phyloP scores from a whole-genome alignment of 2,797 vertebrate genomes.

The Astyanax mexicanus region DNA sequence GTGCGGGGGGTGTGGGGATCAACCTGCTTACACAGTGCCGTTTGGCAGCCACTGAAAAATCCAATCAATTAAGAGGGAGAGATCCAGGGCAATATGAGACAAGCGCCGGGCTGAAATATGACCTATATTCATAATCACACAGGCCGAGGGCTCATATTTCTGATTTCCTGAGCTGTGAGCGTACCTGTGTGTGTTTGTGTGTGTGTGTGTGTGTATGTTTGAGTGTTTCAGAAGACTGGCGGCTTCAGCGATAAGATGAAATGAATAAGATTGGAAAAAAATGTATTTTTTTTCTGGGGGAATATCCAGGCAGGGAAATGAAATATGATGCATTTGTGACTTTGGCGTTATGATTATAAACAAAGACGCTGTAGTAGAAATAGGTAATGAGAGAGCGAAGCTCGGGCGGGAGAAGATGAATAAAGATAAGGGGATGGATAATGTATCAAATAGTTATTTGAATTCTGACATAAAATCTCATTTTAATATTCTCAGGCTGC shows the following conservation, averaged over 20 bases:
- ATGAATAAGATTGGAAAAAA: background rate
- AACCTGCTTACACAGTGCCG: slow-evolving; percentile 14
- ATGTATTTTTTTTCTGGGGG: background rate
- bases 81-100: slow-evolving; percentile 40
- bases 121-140: slow-evolving; percentile 38
- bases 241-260: background rate
- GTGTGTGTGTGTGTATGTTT: slow-evolving; percentile 3
- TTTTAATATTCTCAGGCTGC: background rate
- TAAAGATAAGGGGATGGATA: background rate
- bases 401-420: background rate
- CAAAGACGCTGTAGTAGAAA: background rate
- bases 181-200: slow-evolving; percentile 3
- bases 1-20: background rate
- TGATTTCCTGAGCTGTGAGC: background rate
- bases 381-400: background rate
- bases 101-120: slow-evolving; percentile 35
- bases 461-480: background rate
- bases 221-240: background rate
- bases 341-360: background rate
- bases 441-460: background rate
- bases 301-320: background rate
- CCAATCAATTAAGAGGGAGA: slow-evolving; percentile 47
- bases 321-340: background rate
- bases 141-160: slow-evolving; percentile 18
- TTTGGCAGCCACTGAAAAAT: slow-evolving; percentile 32